Evolutionary conservation across 2,797 vertebrate genomes (phyloP).

Genomic region (Gila robusta): DNA sequence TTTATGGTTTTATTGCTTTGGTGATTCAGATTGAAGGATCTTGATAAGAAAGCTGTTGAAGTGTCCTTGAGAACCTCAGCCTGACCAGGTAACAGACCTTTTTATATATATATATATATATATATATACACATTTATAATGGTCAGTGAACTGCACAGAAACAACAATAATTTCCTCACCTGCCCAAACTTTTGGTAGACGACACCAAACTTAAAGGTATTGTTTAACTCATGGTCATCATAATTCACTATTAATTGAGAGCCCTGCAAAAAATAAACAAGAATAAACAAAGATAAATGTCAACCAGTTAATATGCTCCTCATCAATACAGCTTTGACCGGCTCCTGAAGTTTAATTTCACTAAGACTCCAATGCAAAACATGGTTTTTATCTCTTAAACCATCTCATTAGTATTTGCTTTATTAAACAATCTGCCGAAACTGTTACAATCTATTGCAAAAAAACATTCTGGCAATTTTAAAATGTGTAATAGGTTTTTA

Average conservation of each 20-base stretch:
- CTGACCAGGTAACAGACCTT: not conserved
- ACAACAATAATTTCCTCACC: slow-evolving; percentile 73
- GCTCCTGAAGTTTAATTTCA: not conserved
- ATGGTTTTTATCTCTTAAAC: not conserved
- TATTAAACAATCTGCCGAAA: not conserved
- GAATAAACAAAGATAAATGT: not conserved
- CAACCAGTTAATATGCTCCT: not conserved
- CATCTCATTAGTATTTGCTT: not conserved
- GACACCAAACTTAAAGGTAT: slow-evolving; percentile 96
- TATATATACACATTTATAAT: not conserved
- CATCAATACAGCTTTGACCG: not conserved
- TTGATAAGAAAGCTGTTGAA: slow-evolving; percentile 4
- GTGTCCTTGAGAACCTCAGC: not conserved
- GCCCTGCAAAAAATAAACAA: slow-evolving; percentile 73
- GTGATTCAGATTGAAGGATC: slow-evolving; percentile 17
- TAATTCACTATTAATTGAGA: slow-evolving; percentile 91
- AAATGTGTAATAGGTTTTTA: not conserved
- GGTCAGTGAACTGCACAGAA: not conserved
- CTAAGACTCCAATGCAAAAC: not conserved
- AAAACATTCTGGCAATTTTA: not conserved
- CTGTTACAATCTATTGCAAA: not conserved
- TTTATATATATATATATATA: not conserved
- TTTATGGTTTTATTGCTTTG: slow-evolving; percentile 12
- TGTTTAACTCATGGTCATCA: slow-evolving; percentile 93
- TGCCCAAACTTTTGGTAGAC: slow-evolving; percentile 91